Percentiles rank a stretch among this genome's conserved stretches.
phyloP scores from a whole-genome alignment of 2,113 vertebrate genomes.

The Machaerirhynchus nigripectus region DNA sequence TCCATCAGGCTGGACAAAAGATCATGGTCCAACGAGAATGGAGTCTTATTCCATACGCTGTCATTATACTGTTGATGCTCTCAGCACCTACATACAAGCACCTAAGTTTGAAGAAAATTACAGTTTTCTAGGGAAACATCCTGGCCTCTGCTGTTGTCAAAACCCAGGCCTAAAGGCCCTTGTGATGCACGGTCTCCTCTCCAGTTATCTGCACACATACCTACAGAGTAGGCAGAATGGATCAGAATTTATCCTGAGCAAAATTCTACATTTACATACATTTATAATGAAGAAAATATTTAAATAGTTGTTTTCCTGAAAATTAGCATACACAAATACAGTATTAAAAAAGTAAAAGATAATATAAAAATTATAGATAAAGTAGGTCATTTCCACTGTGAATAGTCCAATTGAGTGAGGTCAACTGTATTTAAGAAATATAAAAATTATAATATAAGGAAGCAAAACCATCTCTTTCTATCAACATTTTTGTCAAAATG shows the following conservation, averaged over 20 bases:
- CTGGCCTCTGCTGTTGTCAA: neutral
- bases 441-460: neutral
- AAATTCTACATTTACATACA: neutral
- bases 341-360: neutral
- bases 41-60: fast-evolving
- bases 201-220: neutral
- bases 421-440: neutral
- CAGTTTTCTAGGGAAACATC: neutral
- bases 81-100: neutral
- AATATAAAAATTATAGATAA: neutral
- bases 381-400: neutral
- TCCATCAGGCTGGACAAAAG: neutral
- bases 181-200: neutral
- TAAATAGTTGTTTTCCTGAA: neutral
- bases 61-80: neutral
- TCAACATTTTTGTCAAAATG: neutral
- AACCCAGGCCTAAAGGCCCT: neutral
- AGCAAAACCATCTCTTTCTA: neutral
- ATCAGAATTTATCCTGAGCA: neutral
- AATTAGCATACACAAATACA: neutral
- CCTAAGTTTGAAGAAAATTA: neutral
- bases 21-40: neutral
- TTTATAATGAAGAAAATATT: neutral
- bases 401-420: neutral
- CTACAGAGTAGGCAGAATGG: neutral